Percentiles rank a stretch among this genome's conserved stretches.
Evolutionary conservation across 2,113 vertebrate species (phyloP).

Genomic region (Phaethornis superciliosus): DNA sequence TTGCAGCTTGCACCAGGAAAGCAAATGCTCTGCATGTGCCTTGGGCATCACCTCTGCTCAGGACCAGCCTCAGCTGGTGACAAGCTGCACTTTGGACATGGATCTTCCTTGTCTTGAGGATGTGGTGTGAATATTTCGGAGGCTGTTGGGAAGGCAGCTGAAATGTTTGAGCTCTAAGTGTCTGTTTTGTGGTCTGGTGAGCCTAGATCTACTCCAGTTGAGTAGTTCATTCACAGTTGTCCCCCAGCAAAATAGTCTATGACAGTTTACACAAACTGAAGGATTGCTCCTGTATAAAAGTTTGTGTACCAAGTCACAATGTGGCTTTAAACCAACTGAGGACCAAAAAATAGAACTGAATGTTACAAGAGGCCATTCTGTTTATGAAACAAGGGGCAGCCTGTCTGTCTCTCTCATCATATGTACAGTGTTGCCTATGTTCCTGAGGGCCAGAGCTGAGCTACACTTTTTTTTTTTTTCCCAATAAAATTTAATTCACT

Average conservation of each 20-base stretch:
- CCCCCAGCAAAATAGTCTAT: neutral
- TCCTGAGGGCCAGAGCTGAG: neutral
- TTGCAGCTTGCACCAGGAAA: fast-evolving
- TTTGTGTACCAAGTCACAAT: neutral
- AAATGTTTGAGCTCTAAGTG: neutral
- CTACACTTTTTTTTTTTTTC: neutral
- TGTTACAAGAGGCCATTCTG: neutral
- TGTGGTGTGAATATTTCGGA: neutral
- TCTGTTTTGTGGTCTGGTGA: neutral
- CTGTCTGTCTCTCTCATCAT: neutral
- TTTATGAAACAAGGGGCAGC: neutral
- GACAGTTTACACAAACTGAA: neutral
- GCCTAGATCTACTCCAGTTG: neutral
- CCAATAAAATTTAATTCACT: neutral
- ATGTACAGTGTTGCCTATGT: neutral
- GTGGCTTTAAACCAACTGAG: neutral
- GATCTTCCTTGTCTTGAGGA: neutral
- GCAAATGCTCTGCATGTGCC: neutral
- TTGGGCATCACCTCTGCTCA: fast-evolving
- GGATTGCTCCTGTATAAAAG: neutral
- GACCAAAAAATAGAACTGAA: neutral
- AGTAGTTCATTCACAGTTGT: neutral
- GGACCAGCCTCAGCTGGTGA: neutral
- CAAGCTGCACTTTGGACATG: neutral
- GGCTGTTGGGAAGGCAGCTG: neutral